Evolutionary conservation across 2,888 invertebrate species (phyloP).

Genomic region (Arctia plantaginis): DNA sequence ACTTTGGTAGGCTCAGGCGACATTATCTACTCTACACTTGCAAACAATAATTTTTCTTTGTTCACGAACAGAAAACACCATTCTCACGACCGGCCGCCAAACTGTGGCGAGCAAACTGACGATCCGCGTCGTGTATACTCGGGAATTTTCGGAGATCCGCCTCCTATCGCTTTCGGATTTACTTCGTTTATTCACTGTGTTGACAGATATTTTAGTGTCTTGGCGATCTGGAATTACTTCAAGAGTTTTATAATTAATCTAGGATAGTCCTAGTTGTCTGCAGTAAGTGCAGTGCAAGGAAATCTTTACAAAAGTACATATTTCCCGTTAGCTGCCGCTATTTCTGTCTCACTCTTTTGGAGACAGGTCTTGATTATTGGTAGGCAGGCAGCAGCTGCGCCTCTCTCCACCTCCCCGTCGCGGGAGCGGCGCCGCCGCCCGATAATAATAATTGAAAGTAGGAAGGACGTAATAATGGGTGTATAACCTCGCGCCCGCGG

Average conservation of each 20-base stretch:
- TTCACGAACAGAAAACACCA: constrained; percentile 81
- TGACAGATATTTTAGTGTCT: constrained; percentile 32
- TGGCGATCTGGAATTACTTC: constrained; percentile 17
- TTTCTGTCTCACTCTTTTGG: constrained; percentile 75
- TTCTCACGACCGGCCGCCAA: constrained; percentile 85
- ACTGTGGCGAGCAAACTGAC: constrained; percentile 84
- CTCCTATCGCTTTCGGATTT: constrained; percentile 82
- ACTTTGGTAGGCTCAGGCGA: constrained; percentile 84
- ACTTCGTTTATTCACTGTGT: constrained; percentile 61
- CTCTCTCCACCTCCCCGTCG: constrained; percentile 86
- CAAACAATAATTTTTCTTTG: constrained; percentile 81
- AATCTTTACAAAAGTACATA: constrained; percentile 34
- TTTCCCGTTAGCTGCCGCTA: constrained; percentile 56
- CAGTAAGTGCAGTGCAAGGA: constrained; percentile 2
- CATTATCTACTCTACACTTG: constrained; percentile 83
- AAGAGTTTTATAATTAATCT: constrained; percentile 24
- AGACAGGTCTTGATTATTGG: constrained; percentile 86
- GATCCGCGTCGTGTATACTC: constrained; percentile 71
- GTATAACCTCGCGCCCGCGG: constrained; percentile 87
- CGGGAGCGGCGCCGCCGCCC: constrained; percentile 84
- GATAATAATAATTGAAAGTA: constrained; percentile 87
- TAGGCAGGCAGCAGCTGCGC: constrained; percentile 87
- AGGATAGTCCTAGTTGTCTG: not conserved
- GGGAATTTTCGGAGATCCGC: constrained; percentile 83
- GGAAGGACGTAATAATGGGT: constrained; percentile 87